phyloP scores from a whole-genome alignment of 2,113 vertebrate genomes.

The Tragelaphus buxtoni region DNA sequence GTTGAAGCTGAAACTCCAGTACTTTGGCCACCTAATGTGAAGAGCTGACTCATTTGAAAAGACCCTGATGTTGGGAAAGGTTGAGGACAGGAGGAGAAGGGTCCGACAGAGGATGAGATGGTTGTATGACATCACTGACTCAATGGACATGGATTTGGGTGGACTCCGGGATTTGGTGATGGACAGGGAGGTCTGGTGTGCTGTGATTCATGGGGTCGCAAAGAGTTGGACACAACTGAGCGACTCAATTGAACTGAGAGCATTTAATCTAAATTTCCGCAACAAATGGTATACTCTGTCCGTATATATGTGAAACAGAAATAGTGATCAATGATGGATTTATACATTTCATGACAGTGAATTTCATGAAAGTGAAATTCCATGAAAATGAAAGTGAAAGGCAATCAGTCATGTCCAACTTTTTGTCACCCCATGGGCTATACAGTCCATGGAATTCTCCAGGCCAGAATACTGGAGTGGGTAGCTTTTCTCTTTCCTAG shows the following conservation, averaged over 20 bases:
- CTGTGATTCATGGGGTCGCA: neutral
- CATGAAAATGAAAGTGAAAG: neutral
- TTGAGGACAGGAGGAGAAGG: neutral
- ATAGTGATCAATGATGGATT: neutral
- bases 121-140: neutral
- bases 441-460: neutral
- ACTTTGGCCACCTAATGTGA: neutral
- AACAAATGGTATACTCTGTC: neutral
- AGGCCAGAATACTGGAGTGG: neutral
- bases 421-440: neutral
- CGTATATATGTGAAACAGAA: neutral
- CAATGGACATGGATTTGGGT: neutral
- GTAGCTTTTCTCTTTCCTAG: neutral
- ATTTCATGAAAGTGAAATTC: neutral
- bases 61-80: neutral
- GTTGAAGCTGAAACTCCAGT: neutral
- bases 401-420: neutral
- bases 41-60: neutral
- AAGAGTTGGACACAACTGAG: neutral
- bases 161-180: accelerated
- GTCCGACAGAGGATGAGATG: neutral
- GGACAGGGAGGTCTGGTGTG: neutral
- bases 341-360: neutral
- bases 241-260: neutral
- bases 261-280: neutral